Conservation (phyloP, 1,140 invertebrate genomes). For the Zophobas morio region DNA sequence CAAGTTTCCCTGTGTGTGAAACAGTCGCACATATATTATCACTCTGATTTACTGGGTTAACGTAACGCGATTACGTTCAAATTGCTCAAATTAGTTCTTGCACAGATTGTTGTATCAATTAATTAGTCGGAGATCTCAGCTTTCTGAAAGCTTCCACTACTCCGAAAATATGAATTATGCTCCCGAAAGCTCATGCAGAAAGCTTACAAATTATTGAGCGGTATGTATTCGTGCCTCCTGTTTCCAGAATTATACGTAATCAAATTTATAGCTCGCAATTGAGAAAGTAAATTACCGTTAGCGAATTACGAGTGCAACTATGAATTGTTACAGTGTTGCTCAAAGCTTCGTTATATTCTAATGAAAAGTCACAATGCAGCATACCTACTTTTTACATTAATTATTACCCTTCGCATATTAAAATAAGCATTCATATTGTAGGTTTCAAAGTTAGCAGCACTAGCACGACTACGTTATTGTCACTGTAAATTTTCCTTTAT, state of each 20-base stretch:
- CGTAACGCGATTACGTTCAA: conserved; percentile 54
- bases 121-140: conserved; percentile 44
- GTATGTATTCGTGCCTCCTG: conserved; percentile 43
- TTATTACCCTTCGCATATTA: no score
- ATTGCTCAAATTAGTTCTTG: conserved; percentile 55
- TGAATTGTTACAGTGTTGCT: conserved; percentile 38
- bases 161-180: conserved; percentile 34
- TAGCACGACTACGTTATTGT: no score
- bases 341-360: conserved; percentile 31
- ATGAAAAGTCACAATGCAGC: conserved; percentile 1
- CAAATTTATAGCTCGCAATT: conserved; percentile 47
- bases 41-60: conserved; percentile 57
- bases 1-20: conserved; percentile 54
- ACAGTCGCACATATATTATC: conserved; percentile 59
- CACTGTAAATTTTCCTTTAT: no score
- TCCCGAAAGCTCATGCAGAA: conserved; percentile 28
- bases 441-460: no score
- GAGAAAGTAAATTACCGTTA: conserved; percentile 46
- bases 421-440: no score
- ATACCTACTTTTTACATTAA: background rate
- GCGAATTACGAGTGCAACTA: conserved; percentile 40
- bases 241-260: conserved; percentile 45
- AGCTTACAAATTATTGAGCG: conserved; percentile 42
- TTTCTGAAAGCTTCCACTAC: conserved; percentile 22
- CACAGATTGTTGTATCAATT: conserved; percentile 52